A percentile compares a stretch with the other conserved stretches of the same genome.
Conservation (phyloP, 2,888 invertebrate genomes). For the Oxystoma pomonae region DNA sequence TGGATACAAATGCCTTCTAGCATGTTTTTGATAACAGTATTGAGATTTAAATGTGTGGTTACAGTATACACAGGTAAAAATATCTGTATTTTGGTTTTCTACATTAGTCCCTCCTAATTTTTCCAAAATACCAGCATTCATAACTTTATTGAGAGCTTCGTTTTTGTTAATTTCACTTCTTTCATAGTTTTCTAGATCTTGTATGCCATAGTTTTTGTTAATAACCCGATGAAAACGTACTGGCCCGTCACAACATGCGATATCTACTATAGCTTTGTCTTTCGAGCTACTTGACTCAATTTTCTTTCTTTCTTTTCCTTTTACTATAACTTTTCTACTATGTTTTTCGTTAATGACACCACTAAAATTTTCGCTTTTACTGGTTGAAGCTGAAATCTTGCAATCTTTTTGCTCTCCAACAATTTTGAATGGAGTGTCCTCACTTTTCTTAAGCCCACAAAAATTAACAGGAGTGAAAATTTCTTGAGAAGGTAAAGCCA, state of each 20-base stretch:
- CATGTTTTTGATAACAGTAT: slow-evolving; percentile 81
- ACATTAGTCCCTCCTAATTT: slow-evolving; percentile 39
- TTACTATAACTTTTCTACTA: slow-evolving; percentile 13
- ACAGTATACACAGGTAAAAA: slow-evolving; percentile 70
- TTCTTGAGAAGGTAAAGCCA: slow-evolving; percentile 36
- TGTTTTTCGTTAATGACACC: slow-evolving; percentile 19
- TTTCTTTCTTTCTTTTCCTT: slow-evolving; percentile 13
- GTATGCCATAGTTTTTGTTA: slow-evolving; percentile 70
- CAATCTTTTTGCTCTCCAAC: slow-evolving; percentile 15
- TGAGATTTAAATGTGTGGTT: slow-evolving; percentile 79
- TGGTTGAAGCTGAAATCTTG: slow-evolving; percentile 21
- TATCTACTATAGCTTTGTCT: slow-evolving; percentile 68
- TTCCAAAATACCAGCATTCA: slow-evolving; percentile 46
- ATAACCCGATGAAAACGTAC: slow-evolving; percentile 81
- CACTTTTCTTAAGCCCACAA: slow-evolving; percentile 36
- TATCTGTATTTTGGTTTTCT: slow-evolving; percentile 40
- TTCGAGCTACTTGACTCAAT: slow-evolving; percentile 17
- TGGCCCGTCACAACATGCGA: slow-evolving; percentile 91
- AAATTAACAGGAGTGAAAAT: slow-evolving; percentile 28
- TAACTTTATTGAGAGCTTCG: slow-evolving; percentile 44
- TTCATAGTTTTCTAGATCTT: slow-evolving; percentile 36
- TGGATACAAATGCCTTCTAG: slow-evolving; percentile 64
- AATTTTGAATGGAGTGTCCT: slow-evolving; percentile 39
- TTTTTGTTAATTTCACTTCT: slow-evolving; percentile 33
- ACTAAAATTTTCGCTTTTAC: slow-evolving; percentile 7